These are phyloP conservation scores for Lepus timidus DNA, from an alignment of 2,113 vertebrate genomes.

Conservation along the genomic window DNA sequence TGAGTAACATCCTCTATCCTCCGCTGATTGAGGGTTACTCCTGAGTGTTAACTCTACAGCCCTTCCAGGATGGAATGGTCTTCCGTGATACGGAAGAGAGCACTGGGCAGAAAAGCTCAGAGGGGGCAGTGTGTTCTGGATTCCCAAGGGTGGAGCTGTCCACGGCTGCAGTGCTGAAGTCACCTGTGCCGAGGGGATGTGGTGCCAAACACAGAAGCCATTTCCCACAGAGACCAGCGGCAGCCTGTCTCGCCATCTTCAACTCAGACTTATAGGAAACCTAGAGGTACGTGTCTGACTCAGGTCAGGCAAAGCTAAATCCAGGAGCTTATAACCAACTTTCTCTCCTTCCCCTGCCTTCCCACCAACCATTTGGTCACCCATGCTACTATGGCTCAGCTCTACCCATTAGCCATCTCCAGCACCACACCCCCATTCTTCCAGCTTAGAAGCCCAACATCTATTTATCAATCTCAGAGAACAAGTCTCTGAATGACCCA, in stretches of 20 bases:
- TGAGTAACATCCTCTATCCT: not conserved
- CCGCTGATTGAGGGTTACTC: not conserved
- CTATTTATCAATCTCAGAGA: not conserved
- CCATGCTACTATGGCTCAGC: not conserved
- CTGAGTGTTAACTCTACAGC: not conserved
- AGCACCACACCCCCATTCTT: not conserved
- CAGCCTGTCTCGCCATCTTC: not conserved
- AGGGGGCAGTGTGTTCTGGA: rapidly evolving
- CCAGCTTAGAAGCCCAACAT: not conserved
- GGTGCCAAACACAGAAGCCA: not conserved
- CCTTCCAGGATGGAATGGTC: not conserved
- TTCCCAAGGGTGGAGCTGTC: conserved; percentile 21
- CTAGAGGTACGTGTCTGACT: not conserved
- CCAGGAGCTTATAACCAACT: not conserved
- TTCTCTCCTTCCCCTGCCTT: not conserved
- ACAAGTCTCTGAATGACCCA: not conserved
- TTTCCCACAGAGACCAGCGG: not conserved
- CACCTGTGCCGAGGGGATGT: rapidly evolving
- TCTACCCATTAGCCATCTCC: not conserved
- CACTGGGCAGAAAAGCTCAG: not conserved
- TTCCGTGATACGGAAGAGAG: not conserved
- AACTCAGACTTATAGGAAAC: not conserved
- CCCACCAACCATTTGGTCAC: not conserved
- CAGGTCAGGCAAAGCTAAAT: not conserved
- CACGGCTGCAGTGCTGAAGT: not conserved